Percentiles rank a stretch among this genome's conserved stretches.
phyloP scores from a whole-genome alignment of 64 coral and sea anemone species.

The Porites australiensis region DNA sequence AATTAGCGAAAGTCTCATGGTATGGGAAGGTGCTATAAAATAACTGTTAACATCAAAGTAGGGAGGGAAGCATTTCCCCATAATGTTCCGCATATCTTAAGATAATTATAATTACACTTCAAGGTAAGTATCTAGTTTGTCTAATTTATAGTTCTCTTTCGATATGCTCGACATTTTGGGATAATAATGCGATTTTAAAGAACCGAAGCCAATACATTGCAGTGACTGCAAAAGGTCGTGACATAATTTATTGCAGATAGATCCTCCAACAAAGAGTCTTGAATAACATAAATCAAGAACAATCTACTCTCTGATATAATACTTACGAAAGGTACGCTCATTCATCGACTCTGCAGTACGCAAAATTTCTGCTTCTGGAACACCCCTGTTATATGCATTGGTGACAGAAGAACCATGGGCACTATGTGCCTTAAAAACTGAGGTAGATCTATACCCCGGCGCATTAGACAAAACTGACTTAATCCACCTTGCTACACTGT shows the following conservation, averaged over 20 bases:
- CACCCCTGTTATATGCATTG: neutral
- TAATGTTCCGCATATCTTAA: constrained; percentile 75
- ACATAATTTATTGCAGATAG: too few species aligned
- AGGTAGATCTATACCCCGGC: neutral
- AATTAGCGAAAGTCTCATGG: constrained; percentile 57
- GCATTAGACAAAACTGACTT: constrained; percentile 14
- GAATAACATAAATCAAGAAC: neutral
- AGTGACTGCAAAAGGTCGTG: too few species aligned
- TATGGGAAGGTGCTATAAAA: constrained; percentile 22
- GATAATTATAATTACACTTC: constrained; percentile 79
- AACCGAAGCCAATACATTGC: constrained; percentile 80
- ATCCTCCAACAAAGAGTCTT: too few species aligned
- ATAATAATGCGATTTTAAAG: constrained; percentile 81
- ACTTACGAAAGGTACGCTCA: constrained; percentile 9
- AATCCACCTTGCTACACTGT: neutral
- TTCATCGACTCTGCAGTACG: constrained; percentile 3
- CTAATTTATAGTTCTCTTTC: constrained; percentile 83
- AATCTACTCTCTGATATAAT: constrained; percentile 24
- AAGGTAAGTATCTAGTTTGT: constrained; percentile 81
- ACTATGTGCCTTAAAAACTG: constrained; percentile 10
- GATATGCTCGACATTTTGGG: constrained; percentile 75
- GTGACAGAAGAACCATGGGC: neutral
- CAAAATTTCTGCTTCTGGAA: constrained; percentile 8
- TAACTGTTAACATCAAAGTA: neutral
- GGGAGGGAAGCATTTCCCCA: constrained; percentile 77